Base-by-base conservation (phyloP, 2,888 invertebrate species). In the Pteria penguin region DNA sequence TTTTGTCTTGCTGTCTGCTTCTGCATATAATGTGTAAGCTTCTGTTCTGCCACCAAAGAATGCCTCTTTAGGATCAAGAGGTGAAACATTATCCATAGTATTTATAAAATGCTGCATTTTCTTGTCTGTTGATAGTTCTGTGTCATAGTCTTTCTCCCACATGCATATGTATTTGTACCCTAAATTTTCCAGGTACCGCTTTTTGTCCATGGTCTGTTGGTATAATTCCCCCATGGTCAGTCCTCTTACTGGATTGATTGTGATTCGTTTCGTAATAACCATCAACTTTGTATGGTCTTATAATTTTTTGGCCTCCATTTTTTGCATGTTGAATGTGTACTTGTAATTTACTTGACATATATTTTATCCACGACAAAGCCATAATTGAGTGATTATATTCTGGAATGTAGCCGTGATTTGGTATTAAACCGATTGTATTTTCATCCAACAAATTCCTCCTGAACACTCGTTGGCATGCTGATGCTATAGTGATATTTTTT, bases 21-120 rank as follows among this genome's bases (percentile, higher is more conserved):
- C 27, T 22, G 32, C 29, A 18, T 68, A 29, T 8, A 62, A 29
- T 61, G 60, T 52, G 1, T 62, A 33, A 2, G 74, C 68, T 52
- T 74, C 62, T 3, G 74, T 74, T 18, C 68, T 2, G 4, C 74
- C 68, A 11, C 74, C 67, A 60, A 61, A 68, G 45, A 69, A 69
- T 5, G 14, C 22, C 24, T 69, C 61, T 11, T 61, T 22, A 26
- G 69, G 71, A 22, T 68, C 54, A 24, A 74, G 36, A 18, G 58
- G 32, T 1, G 32, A 33, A n/a, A 54, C 31, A 4, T 62, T 54
- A 32, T 71, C 71, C 22, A 62, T 52, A 5, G 22, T 5, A 4
- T 4, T 5, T 14, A 66, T 31, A 26, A 66, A 54, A 11, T 66
- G 52, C 11, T 54, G 66, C 54, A 66, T 33, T 4, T 45, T 27